phyloP scores from a whole-genome alignment of 2,797 vertebrate species.

The Odontamblyopus lacepedii region DNA sequence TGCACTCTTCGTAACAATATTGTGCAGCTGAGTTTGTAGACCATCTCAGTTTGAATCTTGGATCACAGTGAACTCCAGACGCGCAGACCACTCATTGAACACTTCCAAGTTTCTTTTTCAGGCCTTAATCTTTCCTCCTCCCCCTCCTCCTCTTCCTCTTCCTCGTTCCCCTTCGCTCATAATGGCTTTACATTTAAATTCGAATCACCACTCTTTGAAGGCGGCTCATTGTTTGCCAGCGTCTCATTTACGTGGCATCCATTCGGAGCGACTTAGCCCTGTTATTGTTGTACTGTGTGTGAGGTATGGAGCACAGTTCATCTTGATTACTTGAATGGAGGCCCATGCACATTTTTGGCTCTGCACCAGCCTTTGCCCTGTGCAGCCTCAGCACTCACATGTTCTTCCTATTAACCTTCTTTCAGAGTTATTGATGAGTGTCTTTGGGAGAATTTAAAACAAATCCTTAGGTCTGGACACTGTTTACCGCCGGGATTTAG shows the following conservation, averaged over 20 bases:
- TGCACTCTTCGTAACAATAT: neutral
- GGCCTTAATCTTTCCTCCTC: conserved; percentile 37
- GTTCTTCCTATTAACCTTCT: conserved; percentile 58
- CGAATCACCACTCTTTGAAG: conserved; percentile 63
- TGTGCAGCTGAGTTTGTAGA: neutral
- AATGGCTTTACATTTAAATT: conserved; percentile 58
- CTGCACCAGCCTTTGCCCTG: conserved; percentile 45
- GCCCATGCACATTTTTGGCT: conserved; percentile 57
- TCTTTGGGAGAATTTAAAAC: conserved; percentile 43
- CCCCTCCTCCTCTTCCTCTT: conserved; percentile 22
- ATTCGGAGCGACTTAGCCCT: conserved; percentile 49
- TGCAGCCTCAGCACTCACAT: conserved; percentile 53
- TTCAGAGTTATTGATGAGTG: conserved; percentile 53
- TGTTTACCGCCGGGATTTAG: conserved; percentile 21
- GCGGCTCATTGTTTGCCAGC: conserved; percentile 54
- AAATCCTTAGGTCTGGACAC: conserved; percentile 21
- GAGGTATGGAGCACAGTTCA: conserved; percentile 53
- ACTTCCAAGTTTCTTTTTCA: conserved; percentile 51
- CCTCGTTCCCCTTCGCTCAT: conserved; percentile 24
- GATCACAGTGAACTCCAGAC: conserved; percentile 33
- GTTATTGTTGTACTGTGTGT: conserved; percentile 66
- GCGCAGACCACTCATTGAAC: conserved; percentile 46
- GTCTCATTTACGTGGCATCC: conserved; percentile 60
- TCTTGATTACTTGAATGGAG: conserved; percentile 66
- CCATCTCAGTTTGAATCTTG: conserved; percentile 22